Conservation (phyloP, 1,140 invertebrate genomes). For the Drosophila bocki region DNA sequence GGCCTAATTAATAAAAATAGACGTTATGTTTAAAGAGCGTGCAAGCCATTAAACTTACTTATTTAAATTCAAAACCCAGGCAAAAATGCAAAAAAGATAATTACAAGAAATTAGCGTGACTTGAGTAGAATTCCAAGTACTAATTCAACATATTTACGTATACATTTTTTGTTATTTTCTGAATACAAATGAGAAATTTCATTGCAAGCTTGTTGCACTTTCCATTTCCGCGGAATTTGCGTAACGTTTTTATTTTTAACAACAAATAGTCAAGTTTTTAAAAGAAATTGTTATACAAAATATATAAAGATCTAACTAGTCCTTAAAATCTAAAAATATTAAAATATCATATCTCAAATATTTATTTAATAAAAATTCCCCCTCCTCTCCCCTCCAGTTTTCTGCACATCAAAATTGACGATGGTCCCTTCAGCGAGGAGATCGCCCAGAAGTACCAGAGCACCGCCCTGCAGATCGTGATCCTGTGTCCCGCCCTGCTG, state of each 20-base stretch:
- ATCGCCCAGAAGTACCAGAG: conserved; percentile 87
- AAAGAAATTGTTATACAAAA: too few relatives aligned
- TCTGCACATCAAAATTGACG: conserved; percentile 90
- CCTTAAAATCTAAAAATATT: background rate
- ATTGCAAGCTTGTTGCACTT: background rate
- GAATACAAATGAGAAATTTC: conserved; percentile 5
- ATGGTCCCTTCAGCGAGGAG: conserved; percentile 87
- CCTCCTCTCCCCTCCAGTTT: conserved; percentile 87
- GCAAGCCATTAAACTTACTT: background rate
- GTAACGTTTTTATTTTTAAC: too few relatives aligned
- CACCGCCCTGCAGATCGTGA: conserved; percentile 91
- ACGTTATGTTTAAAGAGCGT: background rate
- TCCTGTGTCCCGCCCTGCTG: conserved; percentile 91
- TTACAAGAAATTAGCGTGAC: background rate
- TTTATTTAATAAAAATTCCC: background rate
- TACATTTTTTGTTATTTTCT: background rate
- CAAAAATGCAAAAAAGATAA: conserved; percentile 2
- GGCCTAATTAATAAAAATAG: background rate
- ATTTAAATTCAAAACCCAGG: background rate
- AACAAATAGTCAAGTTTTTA: too few relatives aligned
- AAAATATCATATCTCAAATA: background rate
- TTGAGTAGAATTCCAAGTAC: background rate
- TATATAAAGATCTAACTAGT: too few relatives aligned
- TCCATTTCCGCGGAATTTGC: background rate
- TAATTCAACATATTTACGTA: background rate